Evolutionary conservation across 2,888 invertebrate genomes (phyloP).

Genomic region (Acronicta alni): DNA sequence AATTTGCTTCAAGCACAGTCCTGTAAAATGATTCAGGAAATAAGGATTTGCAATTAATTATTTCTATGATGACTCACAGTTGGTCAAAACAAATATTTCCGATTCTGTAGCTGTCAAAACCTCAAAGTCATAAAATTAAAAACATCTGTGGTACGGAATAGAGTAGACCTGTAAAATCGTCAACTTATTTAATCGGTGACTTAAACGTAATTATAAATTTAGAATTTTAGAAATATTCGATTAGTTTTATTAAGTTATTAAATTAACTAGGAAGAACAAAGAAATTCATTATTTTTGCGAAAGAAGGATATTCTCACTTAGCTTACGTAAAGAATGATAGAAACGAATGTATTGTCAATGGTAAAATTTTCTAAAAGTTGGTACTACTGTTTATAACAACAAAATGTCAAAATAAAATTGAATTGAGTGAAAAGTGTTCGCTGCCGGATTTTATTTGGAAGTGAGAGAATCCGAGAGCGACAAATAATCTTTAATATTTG

Average conservation of each 20-base stretch:
- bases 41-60: conserved; percentile 29
- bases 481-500: conserved; percentile 77
- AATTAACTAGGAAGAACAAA: too few relatives aligned
- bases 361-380: conserved; percentile 56
- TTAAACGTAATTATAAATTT: too few relatives aligned
- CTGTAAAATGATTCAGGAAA: conserved; percentile 24
- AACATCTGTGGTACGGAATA: too few relatives aligned
- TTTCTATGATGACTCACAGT: conserved; percentile 56
- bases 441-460: conserved; percentile 76
- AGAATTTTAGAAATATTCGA: too few relatives aligned
- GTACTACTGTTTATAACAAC: conserved; percentile 55
- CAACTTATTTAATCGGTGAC: too few relatives aligned
- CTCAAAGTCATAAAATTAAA: neutral
- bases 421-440: conserved; percentile 76
- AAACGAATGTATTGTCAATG: conserved; percentile 44
- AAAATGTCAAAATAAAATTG: conserved; percentile 78
- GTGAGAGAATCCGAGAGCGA: conserved; percentile 71
- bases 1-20: conserved; percentile 49
- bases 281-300: too few relatives aligned
- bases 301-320: conserved; percentile 29
- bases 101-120: conserved; percentile 37
- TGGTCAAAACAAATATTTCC: conserved; percentile 48
- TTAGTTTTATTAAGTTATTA: too few relatives aligned
- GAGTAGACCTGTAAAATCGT: too few relatives aligned
- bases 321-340: neutral